Evolutionary conservation across 1,140 invertebrate species (phyloP).

Genomic region (Meloidogyne hapla): DNA sequence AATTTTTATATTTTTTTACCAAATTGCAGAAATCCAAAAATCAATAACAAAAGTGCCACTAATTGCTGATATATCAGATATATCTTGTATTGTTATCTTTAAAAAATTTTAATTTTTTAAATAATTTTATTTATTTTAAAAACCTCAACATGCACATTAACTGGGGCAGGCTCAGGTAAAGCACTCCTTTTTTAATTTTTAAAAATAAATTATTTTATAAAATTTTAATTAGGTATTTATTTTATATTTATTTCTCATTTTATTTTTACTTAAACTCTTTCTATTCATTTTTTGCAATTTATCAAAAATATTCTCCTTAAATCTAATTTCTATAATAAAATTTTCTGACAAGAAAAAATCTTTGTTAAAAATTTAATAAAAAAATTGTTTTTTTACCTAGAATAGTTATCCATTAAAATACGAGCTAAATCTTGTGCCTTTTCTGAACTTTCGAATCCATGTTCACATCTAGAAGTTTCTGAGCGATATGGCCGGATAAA

Average conservation of each 20-base stretch:
- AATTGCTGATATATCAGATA: constrained; percentile 61
- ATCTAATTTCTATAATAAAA: not conserved
- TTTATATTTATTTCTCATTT: constrained; percentile 1
- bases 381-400: constrained; percentile 31
- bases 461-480: constrained; percentile 27
- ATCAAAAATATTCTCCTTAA: not conserved
- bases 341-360: not conserved
- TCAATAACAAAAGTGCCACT: constrained; percentile 63
- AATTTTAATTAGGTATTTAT: too few species aligned
- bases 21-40: constrained; percentile 63
- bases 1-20: constrained; percentile 16
- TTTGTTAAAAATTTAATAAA: not conserved
- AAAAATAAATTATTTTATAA: not conserved
- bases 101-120: not conserved
- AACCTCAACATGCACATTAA: constrained; percentile 54
- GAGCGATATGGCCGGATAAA: not conserved
- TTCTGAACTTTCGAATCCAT: constrained; percentile 37
- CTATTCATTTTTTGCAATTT: not conserved
- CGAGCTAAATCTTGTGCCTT: constrained; percentile 57
- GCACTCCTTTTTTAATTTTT: constrained; percentile 59
- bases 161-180: constrained; percentile 60
- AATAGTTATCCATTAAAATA: constrained; percentile 59
- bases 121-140: not conserved
- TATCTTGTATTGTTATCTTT: constrained; percentile 61
- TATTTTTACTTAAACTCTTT: not conserved